A percentile compares a stretch with the other conserved stretches of the same genome.
These are phyloP conservation scores for Odontesthes bonariensis DNA, from an alignment of 2,113 vertebrate species.

Conservation along the genomic window DNA sequence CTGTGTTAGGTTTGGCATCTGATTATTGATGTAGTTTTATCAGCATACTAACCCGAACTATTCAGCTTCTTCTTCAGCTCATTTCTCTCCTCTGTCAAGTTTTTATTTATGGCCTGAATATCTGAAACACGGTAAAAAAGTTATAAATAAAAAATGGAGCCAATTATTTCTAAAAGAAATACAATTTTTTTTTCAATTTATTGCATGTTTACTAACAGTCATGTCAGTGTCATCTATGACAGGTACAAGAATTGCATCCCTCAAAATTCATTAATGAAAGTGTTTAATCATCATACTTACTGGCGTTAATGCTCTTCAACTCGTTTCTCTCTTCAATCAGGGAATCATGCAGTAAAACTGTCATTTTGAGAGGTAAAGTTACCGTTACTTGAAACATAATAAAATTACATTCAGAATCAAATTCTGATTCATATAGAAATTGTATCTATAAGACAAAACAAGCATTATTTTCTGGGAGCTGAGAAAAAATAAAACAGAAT, in stretches of 20 bases:
- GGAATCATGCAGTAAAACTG: background rate
- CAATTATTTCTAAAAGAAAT: no score
- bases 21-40: no score
- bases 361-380: background rate
- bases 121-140: background rate
- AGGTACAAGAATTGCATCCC: background rate
- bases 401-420: no score
- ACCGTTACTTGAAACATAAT: no score
- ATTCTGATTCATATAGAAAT: no score
- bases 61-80: background rate
- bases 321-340: slow-evolving; percentile 3
- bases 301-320: background rate
- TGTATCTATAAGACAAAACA: no score
- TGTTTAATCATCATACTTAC: background rate
- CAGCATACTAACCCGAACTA: background rate
- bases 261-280: background rate
- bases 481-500: no score
- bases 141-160: background rate
- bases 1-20: no score
- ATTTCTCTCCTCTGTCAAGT: background rate
- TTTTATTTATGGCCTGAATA: background rate
- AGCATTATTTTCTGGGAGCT: no score
- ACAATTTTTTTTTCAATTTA: no score
- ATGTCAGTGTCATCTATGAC: background rate
- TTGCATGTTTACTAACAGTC: background rate